Evolutionary conservation across 2,113 vertebrate species (phyloP), one percentile per base, ranked within the genome.

Genomic region (Coreoperca whiteheadi): DNA sequence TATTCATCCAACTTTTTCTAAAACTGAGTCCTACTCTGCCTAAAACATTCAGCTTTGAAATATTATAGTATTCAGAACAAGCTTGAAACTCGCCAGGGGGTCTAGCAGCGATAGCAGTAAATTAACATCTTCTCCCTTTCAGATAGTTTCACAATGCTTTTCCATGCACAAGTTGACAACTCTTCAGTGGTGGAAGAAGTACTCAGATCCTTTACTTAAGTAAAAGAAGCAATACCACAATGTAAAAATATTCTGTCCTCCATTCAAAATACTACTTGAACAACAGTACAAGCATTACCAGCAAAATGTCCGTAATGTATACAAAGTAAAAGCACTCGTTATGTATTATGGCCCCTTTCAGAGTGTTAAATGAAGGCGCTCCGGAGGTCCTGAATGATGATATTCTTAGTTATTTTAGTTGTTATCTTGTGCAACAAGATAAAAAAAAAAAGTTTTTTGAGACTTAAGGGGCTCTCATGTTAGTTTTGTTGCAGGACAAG

Each of bases 11-110:
- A 39, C 16, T 43, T 46, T 78, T 61, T 73, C 18, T 8, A 23
- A 10, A n/a, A 25, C 0, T 16, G 11, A 71, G 37, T 54, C 70
- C 54, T 1, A 28, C 46, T 85, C 51, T 41, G 28, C 53, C n/a
- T 60, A n/a, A 81, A 82, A 86, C 0, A 51, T 74, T 79, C n/a
- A 65, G 43, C 63, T 73, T 77, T 23, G 53, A 79, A 87, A 69
- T 82, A 20, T 64, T 86, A 81, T 1, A 50, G 67, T 15, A 75
- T 79, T 37, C 41, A 60, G 56, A 84, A 74, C 32, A 64, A 68
- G 73, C n/a, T 37, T 43, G 12, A 70, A 23, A 88, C 78, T 71
- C 84, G 82, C 10, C 61, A 71, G 82, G 48, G 32, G 74, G 57
- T 76, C 66, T 68, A 64, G 23, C 56, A 60, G 46, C 48, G 20